Evolutionary conservation across 2,797 vertebrate genomes (phyloP), one percentile per base, ranked within the genome.

Genomic region (Esox masquinongy): DNA sequence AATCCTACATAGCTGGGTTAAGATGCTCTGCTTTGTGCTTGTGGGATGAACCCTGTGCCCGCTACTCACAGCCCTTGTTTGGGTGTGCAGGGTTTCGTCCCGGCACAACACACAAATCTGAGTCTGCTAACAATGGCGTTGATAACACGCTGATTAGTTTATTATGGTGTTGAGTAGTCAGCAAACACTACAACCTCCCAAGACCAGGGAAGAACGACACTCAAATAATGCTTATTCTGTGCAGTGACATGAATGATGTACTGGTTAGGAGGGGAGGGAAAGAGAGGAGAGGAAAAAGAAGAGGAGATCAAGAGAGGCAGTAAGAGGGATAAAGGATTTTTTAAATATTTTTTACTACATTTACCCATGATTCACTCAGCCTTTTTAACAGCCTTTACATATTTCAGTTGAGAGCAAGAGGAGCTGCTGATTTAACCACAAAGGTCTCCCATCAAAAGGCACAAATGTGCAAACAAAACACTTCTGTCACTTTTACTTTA

Each of bases 391-490:
- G 31, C 24, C 72, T 86, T 75, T 80, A 77, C 66, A 81, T 92
- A 88, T 87, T 86, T 39, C 36, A 90, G 89, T 85, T 88, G 81
- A 85, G 80, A 84, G 85, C 73, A 82, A 83, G 73, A 83, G 77
- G 78, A 83, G 80, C 74, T 78, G 74, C 70, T 80, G 84, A 88
- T 90, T 88, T 84, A 83, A 91, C 89, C 79, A 86, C 59, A 67
- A 34, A 72, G 79, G 77, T 74, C 76, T 75, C 73, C 67, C 78
- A 81, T 74, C 81, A 75, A 76, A 72, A 84, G 49, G 73, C 78
- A 83, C 81, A 72, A 68, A 80, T 77, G 79, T 86, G 79, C 82
- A 85, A 83, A 88, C 83, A 39, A 39, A 39, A 70, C 72, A 79
- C 61, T 29, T 64, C 59, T 3, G n/a, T 64, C 22, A 31, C 61